Evolutionary conservation across 2,113 vertebrate genomes (phyloP).

Genomic region (Protobothrops flavoviridis): DNA sequence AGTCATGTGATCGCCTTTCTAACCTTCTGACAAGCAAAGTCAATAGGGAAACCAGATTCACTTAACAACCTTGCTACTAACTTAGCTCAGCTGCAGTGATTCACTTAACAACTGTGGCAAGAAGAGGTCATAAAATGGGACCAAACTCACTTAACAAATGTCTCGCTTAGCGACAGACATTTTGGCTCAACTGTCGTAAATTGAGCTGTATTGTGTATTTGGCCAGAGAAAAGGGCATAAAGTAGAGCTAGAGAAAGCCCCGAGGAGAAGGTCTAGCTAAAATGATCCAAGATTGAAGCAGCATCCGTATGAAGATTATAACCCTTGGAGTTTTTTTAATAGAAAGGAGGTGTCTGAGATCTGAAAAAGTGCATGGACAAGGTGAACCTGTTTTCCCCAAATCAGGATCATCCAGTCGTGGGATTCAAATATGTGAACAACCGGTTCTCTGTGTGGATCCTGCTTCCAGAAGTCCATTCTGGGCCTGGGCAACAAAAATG

Average conservation of each 20-base stretch:
- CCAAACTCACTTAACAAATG: not conserved
- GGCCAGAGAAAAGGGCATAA: not conserved
- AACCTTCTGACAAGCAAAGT: not conserved
- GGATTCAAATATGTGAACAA: too few relatives aligned
- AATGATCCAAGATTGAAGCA: not conserved
- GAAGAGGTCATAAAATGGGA: not conserved
- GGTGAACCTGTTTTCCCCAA: not conserved
- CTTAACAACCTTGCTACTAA: not conserved
- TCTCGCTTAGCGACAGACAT: not conserved
- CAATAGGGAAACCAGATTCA: not conserved
- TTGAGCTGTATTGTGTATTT: not conserved
- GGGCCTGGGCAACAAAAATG: too few relatives aligned
- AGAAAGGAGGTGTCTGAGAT: not conserved
- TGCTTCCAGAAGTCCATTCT: too few relatives aligned
- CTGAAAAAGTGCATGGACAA: not conserved
- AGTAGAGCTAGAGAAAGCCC: not conserved
- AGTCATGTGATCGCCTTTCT: not conserved
- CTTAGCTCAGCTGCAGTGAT: not conserved
- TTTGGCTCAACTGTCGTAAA: not conserved
- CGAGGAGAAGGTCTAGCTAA: not conserved
- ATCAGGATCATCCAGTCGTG: not conserved
- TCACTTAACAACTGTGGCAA: not conserved
- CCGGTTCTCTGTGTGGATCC: too few relatives aligned
- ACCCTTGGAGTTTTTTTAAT: not conserved
- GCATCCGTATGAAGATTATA: not conserved